Conservation (phyloP, 2,113 vertebrate species). For the Thamnophis sirtalis region DNA sequence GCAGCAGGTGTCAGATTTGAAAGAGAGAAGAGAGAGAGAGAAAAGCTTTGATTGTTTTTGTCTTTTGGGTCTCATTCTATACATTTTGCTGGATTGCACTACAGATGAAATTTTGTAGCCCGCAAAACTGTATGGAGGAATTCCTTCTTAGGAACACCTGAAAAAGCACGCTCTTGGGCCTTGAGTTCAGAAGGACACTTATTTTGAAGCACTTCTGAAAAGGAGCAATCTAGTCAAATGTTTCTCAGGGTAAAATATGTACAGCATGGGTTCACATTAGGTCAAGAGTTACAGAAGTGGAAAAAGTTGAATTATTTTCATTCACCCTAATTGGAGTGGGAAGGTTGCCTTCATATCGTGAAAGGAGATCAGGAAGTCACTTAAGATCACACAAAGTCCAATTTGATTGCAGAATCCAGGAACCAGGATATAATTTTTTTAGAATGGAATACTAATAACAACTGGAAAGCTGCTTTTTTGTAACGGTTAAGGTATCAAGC, state of each 20-base stretch:
- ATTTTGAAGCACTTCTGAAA: not conserved
- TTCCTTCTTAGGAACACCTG: not conserved
- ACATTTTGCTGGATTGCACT: constrained; percentile 42
- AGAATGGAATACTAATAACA: not conserved
- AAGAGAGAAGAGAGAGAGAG: not conserved
- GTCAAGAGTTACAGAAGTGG: not conserved
- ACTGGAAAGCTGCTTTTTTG: not conserved
- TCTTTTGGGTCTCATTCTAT: constrained; percentile 36
- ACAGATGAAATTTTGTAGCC: constrained; percentile 43
- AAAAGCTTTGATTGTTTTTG: not conserved
- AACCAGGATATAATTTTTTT: not conserved
- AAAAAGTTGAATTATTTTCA: not conserved
- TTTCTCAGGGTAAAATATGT: not conserved
- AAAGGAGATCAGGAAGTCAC: not conserved
- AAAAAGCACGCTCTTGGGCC: constrained; percentile 5
- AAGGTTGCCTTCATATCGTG: not conserved
- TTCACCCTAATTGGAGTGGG: not conserved
- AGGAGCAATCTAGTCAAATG: not conserved
- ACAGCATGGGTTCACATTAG: not conserved
- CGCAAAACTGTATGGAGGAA: constrained; percentile 5
- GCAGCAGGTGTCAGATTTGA: constrained; percentile 54
- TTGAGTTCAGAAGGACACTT: not conserved
- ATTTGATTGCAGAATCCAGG: not conserved
- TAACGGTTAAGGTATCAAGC: not conserved
- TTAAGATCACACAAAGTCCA: not conserved